Evolutionary conservation across 2,797 vertebrate species (phyloP).

Genomic region (Todus mexicanus): DNA sequence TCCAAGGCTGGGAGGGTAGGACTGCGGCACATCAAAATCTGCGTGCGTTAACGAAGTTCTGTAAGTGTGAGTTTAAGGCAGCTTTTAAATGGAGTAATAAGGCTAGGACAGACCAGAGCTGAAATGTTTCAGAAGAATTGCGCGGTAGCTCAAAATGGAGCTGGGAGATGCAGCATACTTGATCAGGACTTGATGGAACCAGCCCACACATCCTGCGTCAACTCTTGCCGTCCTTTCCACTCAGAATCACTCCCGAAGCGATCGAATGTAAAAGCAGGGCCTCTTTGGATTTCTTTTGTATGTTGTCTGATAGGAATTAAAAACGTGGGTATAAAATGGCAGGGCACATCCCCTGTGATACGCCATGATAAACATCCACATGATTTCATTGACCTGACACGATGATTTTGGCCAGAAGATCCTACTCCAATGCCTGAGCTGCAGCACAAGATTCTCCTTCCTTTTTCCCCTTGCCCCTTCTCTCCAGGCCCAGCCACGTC

Average conservation of each 20-base stretch:
- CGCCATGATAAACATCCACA: neutral
- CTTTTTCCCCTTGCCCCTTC: neutral
- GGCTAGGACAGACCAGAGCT: neutral
- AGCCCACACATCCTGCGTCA: neutral
- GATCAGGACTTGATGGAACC: neutral
- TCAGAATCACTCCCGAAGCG: neutral
- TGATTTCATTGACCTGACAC: neutral
- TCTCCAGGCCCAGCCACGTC: neutral
- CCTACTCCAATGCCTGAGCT: neutral
- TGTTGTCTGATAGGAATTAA: neutral
- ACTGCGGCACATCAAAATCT: neutral
- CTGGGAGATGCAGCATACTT: neutral
- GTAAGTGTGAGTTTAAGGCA: neutral
- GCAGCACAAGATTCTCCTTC: neutral
- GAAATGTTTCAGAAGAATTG: neutral
- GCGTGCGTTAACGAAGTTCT: neutral
- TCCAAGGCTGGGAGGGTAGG: neutral
- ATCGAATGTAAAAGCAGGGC: neutral
- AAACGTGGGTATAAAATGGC: neutral
- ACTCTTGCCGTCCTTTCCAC: neutral
- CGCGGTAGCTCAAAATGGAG: neutral
- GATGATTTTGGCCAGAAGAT: neutral
- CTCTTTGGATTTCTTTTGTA: neutral
- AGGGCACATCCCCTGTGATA: neutral
- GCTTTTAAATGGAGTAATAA: neutral